Base-by-base conservation (phyloP, 1,140 invertebrate genomes). In the Euura lappo region DNA sequence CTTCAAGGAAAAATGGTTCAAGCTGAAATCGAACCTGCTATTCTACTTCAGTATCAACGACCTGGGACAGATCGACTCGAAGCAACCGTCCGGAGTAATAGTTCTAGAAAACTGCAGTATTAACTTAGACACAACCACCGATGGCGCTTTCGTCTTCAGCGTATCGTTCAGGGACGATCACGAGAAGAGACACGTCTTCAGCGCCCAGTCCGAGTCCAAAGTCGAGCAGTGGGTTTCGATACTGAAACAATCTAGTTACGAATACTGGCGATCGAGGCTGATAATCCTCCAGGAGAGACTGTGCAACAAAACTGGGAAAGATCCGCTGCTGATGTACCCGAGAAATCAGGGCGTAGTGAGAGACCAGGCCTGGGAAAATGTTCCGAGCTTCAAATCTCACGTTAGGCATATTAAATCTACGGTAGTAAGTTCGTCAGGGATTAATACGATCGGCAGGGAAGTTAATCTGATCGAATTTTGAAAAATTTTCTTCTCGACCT, bases 21-120 rank as follows among this genome's bases (percentile, higher is more conserved):
- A 92, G 77, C 83, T 94, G 8, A 89, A 90, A 69, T 90, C 89
- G 74, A 94, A 94, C 84, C 89, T 93, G 73, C 81, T 94, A 64
- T 94, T 94, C 86, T 94, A 93, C 82, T 93, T 92, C 83, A 91
- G 92, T 82, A 89, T 93, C 68, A 93, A 90, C 84, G 92, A 93
- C 77, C 83, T 91, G 79, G 92, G 92, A 45, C 90, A 90, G 77
- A 91, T 93, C 79, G 90, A 91, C 73, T 88, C 86, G 71, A 89
- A 88, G 78, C 88, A 91, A 80, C 92, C 92, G 43, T 88, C 89
- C 71, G 92, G 92, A 67, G 89, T 93, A 10, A 91, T 94, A 84
- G 86, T 93, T 45, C 84, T 93, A 76, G 93, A 93, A 83, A 92
- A 93, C 81, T 91, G 89, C 77, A 89, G 86, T 70, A 89, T 93